Percentiles rank a stretch among this genome's conserved stretches.
These are phyloP conservation scores for Psilopsiagon aurifrons DNA, from an alignment of 2,113 vertebrate genomes.

Conservation along the genomic window DNA sequence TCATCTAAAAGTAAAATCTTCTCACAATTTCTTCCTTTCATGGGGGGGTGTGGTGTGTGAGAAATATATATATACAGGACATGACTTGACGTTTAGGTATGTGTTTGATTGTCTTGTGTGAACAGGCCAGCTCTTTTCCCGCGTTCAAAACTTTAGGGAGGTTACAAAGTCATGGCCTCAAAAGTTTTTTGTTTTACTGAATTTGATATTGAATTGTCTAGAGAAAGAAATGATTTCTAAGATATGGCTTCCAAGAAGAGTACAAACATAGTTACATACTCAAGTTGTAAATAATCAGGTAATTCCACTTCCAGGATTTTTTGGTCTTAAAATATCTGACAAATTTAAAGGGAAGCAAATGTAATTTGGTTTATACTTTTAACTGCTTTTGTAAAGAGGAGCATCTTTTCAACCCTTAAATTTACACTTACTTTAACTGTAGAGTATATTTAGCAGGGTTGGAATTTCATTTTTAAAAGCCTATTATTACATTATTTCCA, in stretches of 20 bases:
- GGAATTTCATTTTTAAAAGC: background rate
- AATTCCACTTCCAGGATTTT: background rate
- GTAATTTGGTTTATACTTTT: background rate
- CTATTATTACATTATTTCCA: background rate
- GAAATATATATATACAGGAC: background rate
- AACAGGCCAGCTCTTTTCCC: conserved; percentile 33
- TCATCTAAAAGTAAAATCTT: conserved; percentile 17
- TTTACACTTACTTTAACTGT: background rate
- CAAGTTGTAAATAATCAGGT: background rate
- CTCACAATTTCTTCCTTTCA: background rate
- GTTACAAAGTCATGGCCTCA: conserved; percentile 38
- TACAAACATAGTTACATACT: background rate
- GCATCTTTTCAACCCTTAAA: background rate
- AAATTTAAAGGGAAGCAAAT: background rate
- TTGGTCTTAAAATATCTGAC: background rate
- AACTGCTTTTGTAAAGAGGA: background rate
- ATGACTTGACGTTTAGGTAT: background rate
- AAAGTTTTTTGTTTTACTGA: conserved; percentile 20
- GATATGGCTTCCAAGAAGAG: background rate
- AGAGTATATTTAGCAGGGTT: background rate
- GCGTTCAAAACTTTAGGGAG: conserved; percentile 47
- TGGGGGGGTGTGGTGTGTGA: too few species aligned
- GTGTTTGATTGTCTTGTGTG: conserved; percentile 8
- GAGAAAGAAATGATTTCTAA: background rate
- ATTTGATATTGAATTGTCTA: background rate